These are phyloP conservation scores for Macrophya annulata DNA, from an alignment of 2,888 invertebrate species.

Conservation along the genomic window DNA sequence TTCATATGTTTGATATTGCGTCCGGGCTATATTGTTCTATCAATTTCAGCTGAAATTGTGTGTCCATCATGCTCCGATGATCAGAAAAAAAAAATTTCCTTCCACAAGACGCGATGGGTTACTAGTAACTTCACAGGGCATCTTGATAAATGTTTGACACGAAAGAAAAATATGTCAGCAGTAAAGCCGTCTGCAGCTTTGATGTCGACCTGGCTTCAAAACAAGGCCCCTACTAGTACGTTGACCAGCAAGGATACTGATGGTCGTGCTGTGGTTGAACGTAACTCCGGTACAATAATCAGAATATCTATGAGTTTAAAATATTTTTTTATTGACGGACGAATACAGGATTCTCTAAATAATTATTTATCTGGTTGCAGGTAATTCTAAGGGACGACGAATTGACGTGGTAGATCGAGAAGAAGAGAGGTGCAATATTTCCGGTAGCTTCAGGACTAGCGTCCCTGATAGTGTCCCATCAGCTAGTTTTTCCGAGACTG, in stretches of 20 bases:
- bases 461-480: background rate
- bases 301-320: slow-evolving; percentile 5
- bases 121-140: slow-evolving; percentile 18
- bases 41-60: no score
- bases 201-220: slow-evolving; percentile 31
- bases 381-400: slow-evolving; percentile 10
- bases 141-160: slow-evolving; percentile 15
- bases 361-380: slow-evolving; percentile 16
- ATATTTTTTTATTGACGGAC: background rate
- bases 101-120: slow-evolving; percentile 15
- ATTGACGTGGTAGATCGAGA: slow-evolving; percentile 3
- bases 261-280: background rate
- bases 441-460: background rate
- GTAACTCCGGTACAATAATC: background rate
- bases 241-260: background rate
- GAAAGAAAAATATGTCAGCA: slow-evolving; percentile 10
- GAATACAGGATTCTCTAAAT: slow-evolving; percentile 6
- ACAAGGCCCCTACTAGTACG: background rate
- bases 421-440: background rate
- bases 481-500: slow-evolving; percentile 1
- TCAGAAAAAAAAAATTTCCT: slow-evolving; percentile 17
- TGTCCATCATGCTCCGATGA: slow-evolving; percentile 15
- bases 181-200: slow-evolving; percentile 16
- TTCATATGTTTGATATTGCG: no score
- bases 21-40: no score